Base-by-base conservation (phyloP, 2,113 vertebrate genomes). In the Neopipo cinnamomea region DNA sequence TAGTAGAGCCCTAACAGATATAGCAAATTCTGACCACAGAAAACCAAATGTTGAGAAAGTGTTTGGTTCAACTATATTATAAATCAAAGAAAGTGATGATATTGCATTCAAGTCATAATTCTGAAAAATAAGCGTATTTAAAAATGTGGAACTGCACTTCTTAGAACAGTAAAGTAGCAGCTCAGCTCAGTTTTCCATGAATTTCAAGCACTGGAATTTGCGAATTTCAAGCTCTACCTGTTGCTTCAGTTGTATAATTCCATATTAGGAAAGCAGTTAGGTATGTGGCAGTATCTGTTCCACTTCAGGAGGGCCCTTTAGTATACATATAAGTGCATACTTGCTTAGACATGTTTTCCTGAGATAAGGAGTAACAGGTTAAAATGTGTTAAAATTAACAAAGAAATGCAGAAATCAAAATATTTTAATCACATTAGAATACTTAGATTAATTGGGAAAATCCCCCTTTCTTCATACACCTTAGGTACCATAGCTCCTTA, bases 1-100 rank as follows among this genome's bases (percentile, higher is more conserved):
- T n/a, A 30, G 3, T 42, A 67, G 30, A 0, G 0, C 37, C 23
- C 24, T 44, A 59, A 23, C 2, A 46, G 19, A 13, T 33, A 12
- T 4, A 59, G 53, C 23, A 6, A 39, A 42, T 72, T 58, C n/a
- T 77, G 28, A 53, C 28, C 27, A 49, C 21, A 49, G 66, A 49
- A 91, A 39, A 3, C 15, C 27, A 44, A 49, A 50, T 59, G 9
- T 53, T 85, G 53, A 76, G 22, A 14, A 76, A 31, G 35, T 37
- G 8, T 76, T 63, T 49, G 23, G 53, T 62, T 88, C 16, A 53
- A 46, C 33, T 79, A 6, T 37, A 35, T 52, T 88, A 33, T 0
- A 30, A 62, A 73, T 55, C 31, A 41, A 67, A 85, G 56, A 31
- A 82, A 72, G 31, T 15, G 23, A 42, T 55, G 46, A 39, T 61